Conservation (phyloP, 2,888 invertebrate species). For the Tanytarsus gracilentus region DNA sequence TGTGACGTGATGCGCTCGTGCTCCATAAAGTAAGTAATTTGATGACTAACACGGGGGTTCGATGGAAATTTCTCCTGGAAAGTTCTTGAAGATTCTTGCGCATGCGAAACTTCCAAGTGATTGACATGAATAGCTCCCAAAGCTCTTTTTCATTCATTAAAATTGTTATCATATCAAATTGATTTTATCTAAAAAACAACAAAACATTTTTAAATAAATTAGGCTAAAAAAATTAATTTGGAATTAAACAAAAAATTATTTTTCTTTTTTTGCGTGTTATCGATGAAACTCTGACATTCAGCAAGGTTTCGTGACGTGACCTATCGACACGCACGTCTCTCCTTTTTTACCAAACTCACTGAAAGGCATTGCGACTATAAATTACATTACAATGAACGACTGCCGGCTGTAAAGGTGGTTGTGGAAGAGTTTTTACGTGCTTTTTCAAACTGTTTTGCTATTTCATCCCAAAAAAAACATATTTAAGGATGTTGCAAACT, state of each 20-base stretch:
- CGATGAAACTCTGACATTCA: constrained; percentile 6
- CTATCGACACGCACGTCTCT: constrained; percentile 16
- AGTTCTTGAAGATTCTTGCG: too few species aligned
- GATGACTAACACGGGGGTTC: constrained; percentile 3
- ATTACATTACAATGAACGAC: too few species aligned
- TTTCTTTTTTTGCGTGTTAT: not conserved
- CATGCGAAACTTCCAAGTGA: too few species aligned
- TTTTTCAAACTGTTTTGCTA: too few species aligned
- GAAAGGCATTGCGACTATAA: not conserved
- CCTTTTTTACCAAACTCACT: not conserved
- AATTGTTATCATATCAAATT: not conserved
- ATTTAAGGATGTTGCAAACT: too few species aligned
- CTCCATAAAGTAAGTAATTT: not conserved
- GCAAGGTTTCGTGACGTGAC: constrained; percentile 10
- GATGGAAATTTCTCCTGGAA: not conserved
- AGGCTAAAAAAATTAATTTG: not conserved
- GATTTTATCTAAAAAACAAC: not conserved
- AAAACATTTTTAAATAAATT: not conserved
- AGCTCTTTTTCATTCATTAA: too few species aligned
- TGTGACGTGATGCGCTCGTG: not conserved
- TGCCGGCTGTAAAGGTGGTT: too few species aligned
- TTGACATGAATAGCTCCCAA: too few species aligned
- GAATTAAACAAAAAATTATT: not conserved
- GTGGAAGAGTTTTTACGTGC: too few species aligned
- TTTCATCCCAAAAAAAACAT: too few species aligned